phyloP scores from a whole-genome alignment of 2,797 vertebrate species.

The Tamandua tetradactyla region DNA sequence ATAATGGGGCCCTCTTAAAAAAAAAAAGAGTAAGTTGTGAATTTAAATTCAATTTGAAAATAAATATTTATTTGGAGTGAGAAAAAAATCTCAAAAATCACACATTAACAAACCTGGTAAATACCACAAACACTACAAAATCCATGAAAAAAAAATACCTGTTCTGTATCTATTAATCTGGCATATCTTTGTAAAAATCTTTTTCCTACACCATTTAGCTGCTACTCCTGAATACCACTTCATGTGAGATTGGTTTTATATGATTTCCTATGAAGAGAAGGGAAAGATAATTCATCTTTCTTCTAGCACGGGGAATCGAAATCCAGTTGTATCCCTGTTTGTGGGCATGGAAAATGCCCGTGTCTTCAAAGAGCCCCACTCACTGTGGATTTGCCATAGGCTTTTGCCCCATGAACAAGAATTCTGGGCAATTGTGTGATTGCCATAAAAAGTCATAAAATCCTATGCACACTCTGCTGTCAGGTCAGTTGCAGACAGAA shows the following conservation, averaged over 20 bases:
- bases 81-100: too few relatives aligned
- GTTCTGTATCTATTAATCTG: accelerated
- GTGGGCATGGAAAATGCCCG: too few relatives aligned
- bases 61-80: background rate
- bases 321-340: accelerated
- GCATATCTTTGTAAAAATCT: accelerated
- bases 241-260: background rate
- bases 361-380: too few relatives aligned
- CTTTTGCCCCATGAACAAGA: background rate
- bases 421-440: background rate
- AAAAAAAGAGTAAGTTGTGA: too few relatives aligned
- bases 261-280: background rate
- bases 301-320: too few relatives aligned
- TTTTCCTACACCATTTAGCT: accelerated
- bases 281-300: background rate
- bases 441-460: too few relatives aligned
- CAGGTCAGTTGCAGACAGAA: background rate
- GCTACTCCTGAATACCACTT: accelerated
- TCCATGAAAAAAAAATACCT: background rate
- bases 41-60: background rate
- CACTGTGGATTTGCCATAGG: accelerated
- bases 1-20: too few relatives aligned
- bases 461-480: too few relatives aligned
- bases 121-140: background rate
- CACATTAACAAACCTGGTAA: background rate